phyloP scores from a whole-genome alignment of 2,888 invertebrate genomes.

The Acleris cristana region DNA sequence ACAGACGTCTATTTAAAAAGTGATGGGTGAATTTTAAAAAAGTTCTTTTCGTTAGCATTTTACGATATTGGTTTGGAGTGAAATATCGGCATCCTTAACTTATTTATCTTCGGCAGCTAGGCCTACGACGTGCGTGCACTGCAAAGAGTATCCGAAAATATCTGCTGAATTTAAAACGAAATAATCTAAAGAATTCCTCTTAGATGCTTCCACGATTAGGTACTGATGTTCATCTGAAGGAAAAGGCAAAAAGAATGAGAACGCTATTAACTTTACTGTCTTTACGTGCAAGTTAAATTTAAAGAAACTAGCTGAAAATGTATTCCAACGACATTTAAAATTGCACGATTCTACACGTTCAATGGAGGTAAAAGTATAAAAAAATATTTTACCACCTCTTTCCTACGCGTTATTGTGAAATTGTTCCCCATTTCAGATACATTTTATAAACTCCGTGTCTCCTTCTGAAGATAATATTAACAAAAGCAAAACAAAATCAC shows the following conservation, averaged over 20 bases:
- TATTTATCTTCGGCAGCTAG: constrained; percentile 70
- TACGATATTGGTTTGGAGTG: constrained; percentile 73
- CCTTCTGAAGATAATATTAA: neutral
- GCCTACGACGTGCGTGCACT: constrained; percentile 67
- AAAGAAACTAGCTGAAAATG: too few relatives aligned
- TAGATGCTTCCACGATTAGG: constrained; percentile 45
- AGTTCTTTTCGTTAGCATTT: constrained; percentile 59
- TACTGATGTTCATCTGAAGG: neutral
- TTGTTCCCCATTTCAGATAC: too few relatives aligned
- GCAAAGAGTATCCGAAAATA: constrained; percentile 55
- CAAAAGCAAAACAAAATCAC: neutral
- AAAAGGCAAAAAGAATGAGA: constrained; percentile 14
- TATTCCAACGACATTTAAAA: too few relatives aligned
- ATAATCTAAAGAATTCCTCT: constrained; percentile 56
- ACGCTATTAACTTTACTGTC: neutral
- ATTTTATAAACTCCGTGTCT: neutral
- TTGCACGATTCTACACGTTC: too few relatives aligned
- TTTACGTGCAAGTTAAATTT: neutral
- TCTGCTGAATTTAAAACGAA: constrained; percentile 60
- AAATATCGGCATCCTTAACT: constrained; percentile 70
- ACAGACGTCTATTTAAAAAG: neutral
- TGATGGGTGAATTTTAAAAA: constrained; percentile 51
- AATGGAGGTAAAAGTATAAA: too few relatives aligned
- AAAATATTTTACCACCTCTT: too few relatives aligned
- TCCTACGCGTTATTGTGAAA: too few relatives aligned